phyloP scores from a whole-genome alignment of 2,797 vertebrate species.

The Glossophaga mutica region DNA sequence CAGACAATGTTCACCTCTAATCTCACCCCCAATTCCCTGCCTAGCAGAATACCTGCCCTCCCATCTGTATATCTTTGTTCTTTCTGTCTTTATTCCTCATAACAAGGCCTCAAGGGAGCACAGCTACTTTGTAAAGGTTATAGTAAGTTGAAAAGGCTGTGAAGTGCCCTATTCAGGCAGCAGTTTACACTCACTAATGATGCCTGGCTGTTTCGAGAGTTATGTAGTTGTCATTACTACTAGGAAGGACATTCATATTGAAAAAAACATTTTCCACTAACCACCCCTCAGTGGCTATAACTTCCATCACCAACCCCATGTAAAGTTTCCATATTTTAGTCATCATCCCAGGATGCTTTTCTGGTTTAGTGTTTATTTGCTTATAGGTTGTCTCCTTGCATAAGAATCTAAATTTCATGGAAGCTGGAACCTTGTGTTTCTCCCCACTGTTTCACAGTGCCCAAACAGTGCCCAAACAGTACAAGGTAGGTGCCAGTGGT shows the following conservation, averaged over 20 bases:
- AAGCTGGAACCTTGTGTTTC: neutral
- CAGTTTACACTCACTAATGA: neutral
- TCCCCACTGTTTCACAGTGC: fast-evolving
- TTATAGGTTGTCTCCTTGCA: neutral
- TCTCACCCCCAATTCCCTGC: too few species aligned
- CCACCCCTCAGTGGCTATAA: neutral
- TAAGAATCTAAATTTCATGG: neutral
- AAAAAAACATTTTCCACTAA: neutral
- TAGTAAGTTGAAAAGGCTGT: too few species aligned
- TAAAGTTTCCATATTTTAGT: neutral
- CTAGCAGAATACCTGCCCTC: neutral
- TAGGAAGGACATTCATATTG: neutral
- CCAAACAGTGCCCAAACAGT: neutral
- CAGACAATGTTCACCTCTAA: neutral
- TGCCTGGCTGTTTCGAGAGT: neutral
- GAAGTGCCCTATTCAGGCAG: too few species aligned
- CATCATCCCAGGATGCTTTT: neutral
- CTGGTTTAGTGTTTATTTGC: neutral
- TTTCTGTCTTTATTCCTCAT: neutral
- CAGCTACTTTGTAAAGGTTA: neutral
- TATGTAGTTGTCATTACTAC: too few species aligned
- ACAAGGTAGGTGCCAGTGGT: neutral
- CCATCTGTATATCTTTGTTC: neutral
- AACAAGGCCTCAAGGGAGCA: fast-evolving
- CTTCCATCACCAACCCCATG: too few species aligned